These are phyloP conservation scores for Pangasius sanitwongsei DNA, from an alignment of 2,797 vertebrate species.

Conservation along the genomic window DNA sequence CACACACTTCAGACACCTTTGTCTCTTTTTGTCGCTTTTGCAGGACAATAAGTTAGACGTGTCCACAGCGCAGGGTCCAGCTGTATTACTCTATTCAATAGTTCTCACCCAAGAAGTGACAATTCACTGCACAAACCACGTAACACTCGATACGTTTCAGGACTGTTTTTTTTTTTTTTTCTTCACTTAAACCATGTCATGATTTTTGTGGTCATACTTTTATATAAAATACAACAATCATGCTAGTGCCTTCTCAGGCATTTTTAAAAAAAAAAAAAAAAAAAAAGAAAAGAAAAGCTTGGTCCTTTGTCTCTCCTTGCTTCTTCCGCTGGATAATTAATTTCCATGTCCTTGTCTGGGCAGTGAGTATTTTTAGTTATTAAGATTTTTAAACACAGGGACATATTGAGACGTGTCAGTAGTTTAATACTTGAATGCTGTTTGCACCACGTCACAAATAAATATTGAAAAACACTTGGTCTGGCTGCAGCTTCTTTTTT, in stretches of 20 bases:
- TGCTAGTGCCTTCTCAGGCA: not conserved
- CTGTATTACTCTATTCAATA: constrained; percentile 28
- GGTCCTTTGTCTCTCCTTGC: not conserved
- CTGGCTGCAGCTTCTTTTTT: not conserved
- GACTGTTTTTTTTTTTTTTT: not conserved
- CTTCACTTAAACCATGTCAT: not conserved
- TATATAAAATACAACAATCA: not conserved
- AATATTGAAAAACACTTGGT: not conserved
- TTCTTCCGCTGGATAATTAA: constrained; percentile 5
- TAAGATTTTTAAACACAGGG: not conserved
- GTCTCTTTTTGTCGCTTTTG: constrained; percentile 49
- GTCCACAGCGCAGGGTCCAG: not conserved
- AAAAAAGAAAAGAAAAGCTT: not conserved
- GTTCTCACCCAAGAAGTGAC: constrained; percentile 2
- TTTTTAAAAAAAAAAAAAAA: not conserved
- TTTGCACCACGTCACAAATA: not conserved
- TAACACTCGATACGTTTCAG: constrained; percentile 13
- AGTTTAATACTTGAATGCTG: not conserved
- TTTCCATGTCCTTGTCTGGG: constrained; percentile 28
- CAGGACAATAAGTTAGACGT: not conserved
- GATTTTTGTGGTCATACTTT: not conserved
- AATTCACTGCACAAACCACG: constrained; percentile 15
- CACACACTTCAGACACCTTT: not conserved
- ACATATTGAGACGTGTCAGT: not conserved
- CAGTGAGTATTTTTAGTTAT: constrained; percentile 10